phyloP scores from a whole-genome alignment of 2,797 vertebrate species.

The Alcedo quadribrachys region DNA sequence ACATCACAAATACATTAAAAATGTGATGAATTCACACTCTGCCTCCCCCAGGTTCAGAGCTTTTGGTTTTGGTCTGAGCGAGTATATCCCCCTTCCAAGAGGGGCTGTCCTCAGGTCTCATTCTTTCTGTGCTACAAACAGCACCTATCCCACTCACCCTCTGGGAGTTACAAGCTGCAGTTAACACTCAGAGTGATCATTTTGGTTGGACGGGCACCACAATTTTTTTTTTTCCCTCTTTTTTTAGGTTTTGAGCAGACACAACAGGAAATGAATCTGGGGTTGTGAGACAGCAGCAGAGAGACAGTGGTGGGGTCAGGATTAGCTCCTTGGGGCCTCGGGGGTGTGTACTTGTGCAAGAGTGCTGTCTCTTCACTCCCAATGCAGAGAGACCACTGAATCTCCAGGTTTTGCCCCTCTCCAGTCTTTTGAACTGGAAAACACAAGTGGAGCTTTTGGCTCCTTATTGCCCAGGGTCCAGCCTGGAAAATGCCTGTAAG shows the following conservation, averaged over 20 bases:
- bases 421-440: neutral
- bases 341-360: neutral
- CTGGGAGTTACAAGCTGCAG: constrained; percentile 14
- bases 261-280: constrained; percentile 58
- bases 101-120: neutral
- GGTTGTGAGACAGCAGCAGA: neutral
- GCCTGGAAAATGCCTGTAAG: neutral
- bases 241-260: constrained; percentile 62
- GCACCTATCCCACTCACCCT: neutral
- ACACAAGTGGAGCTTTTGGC: neutral
- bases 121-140: neutral
- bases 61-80: neutral
- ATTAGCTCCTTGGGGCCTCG: neutral
- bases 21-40: neutral
- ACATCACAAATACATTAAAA: neutral
- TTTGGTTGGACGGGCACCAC: neutral
- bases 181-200: constrained; percentile 47
- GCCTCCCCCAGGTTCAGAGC: neutral
- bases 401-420: neutral
- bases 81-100: neutral
- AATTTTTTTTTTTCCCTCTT: constrained; percentile 24
- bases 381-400: neutral
- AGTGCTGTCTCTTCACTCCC: neutral
- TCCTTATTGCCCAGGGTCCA: neutral
- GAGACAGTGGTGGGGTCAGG: neutral